These are phyloP conservation scores for Latheticus oryzae DNA, from an alignment of 2,888 invertebrate genomes.

Conservation along the genomic window DNA sequence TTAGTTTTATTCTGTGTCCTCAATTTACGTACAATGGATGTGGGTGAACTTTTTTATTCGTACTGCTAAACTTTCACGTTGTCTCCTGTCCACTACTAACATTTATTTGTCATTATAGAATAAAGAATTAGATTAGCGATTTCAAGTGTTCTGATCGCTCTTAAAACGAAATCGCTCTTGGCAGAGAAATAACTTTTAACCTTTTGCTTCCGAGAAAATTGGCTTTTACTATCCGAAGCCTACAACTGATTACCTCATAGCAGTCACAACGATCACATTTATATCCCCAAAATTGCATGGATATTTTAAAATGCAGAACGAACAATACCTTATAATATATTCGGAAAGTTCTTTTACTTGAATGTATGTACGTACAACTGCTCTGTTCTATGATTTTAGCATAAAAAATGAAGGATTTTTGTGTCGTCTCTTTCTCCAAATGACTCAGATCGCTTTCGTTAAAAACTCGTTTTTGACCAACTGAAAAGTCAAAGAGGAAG, in stretches of 20 bases:
- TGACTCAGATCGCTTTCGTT: conserved; percentile 37
- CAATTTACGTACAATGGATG: no score
- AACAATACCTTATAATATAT: conserved; percentile 16
- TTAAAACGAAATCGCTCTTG: conserved; percentile 27
- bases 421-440: conserved; percentile 20
- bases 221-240: neutral
- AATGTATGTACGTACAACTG: neutral
- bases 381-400: conserved; percentile 18
- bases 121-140: conserved; percentile 33
- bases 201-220: conserved; percentile 1
- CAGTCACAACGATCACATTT: no score
- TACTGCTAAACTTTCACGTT: conserved; percentile 17
- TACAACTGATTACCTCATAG: neutral
- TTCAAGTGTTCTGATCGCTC: conserved; percentile 18
- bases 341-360: conserved; percentile 14
- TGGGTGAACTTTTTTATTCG: no score
- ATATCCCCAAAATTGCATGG: no score
- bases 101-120: conserved; percentile 28
- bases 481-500: conserved; percentile 19
- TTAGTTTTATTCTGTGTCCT: no score
- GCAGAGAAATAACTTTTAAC: conserved; percentile 6
- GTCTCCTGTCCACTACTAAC: conserved; percentile 8
- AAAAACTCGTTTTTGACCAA: conserved; percentile 34
- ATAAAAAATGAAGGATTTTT: conserved; percentile 22
- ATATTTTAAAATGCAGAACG: neutral